Evolutionary conservation across 2,888 invertebrate genomes (phyloP).

Genomic region (Mylabris sibirica): DNA sequence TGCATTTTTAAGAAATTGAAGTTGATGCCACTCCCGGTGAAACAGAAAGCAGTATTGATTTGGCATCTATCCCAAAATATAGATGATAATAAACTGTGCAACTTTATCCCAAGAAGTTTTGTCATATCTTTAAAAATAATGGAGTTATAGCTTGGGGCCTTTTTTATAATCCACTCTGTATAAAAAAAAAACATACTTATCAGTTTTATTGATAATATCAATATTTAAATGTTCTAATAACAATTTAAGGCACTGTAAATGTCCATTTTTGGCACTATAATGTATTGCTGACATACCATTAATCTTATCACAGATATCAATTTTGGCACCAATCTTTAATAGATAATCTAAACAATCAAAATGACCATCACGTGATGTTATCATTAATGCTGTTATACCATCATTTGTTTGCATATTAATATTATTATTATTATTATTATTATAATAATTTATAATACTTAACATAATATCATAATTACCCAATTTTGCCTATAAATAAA

Average conservation of each 20-base stretch:
- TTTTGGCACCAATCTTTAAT: conserved; percentile 65
- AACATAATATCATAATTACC: conserved; percentile 67
- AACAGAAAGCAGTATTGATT: too few relatives aligned
- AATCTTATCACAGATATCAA: conserved; percentile 60
- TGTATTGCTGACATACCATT: conserved; percentile 57
- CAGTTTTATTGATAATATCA: conserved; percentile 59
- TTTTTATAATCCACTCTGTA: too few relatives aligned
- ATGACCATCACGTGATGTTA: conserved; percentile 67
- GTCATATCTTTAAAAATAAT: too few relatives aligned
- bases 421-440: conserved; percentile 63
- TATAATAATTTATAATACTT: conserved; percentile 64
- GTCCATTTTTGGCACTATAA: conserved; percentile 63
- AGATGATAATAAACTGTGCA: too few relatives aligned
- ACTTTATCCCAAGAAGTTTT: too few relatives aligned
- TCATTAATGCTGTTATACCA: conserved; percentile 66
- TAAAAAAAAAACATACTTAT: conserved; percentile 50
- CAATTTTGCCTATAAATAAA: conserved; percentile 61
- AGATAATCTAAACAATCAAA: conserved; percentile 66
- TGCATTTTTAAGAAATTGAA: too few relatives aligned
- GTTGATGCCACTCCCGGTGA: too few relatives aligned
- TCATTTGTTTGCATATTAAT: conserved; percentile 66
- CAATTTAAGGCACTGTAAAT: conserved; percentile 64
- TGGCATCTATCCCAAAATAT: too few relatives aligned
- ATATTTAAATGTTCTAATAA: conserved; percentile 63
- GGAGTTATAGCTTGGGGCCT: too few relatives aligned